These are phyloP conservation scores for Anolis apletophallus DNA, from an alignment of 2,797 vertebrate genomes.

Conservation along the genomic window DNA sequence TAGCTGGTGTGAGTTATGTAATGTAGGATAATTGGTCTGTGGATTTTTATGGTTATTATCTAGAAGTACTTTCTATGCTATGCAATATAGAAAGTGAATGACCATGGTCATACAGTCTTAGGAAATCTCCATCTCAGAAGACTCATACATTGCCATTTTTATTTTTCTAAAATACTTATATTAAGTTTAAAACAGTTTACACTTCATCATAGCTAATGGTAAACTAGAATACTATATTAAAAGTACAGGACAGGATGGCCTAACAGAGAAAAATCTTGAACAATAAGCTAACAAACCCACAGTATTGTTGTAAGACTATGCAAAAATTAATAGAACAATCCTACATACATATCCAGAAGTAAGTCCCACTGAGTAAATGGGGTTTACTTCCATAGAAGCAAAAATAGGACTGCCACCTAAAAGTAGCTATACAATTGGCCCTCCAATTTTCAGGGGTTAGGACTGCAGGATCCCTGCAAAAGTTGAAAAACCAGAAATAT, in stretches of 20 bases:
- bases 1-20: too few relatives aligned
- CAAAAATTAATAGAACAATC: background rate
- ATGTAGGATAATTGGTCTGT: too few relatives aligned
- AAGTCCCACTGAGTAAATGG: background rate
- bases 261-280: background rate
- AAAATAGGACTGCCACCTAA: background rate
- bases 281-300: background rate
- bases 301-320: background rate
- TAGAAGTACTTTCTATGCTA: too few relatives aligned
- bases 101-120: background rate
- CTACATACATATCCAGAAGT: background rate
- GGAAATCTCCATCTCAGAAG: background rate
- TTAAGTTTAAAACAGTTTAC: background rate
- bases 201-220: background rate
- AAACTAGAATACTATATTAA: background rate
- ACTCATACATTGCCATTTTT: background rate
- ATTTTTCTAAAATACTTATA: background rate
- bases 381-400: background rate
- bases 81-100: too few relatives aligned
- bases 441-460: background rate
- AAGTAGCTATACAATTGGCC: background rate
- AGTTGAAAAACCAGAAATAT: too few relatives aligned
- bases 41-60: too few relatives aligned
- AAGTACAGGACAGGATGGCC: background rate
- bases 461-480: too few relatives aligned